Evolutionary conservation across 2,113 vertebrate genomes (phyloP), one percentile per base, ranked within the genome.

Genomic region (Lophotis ruficrista): DNA sequence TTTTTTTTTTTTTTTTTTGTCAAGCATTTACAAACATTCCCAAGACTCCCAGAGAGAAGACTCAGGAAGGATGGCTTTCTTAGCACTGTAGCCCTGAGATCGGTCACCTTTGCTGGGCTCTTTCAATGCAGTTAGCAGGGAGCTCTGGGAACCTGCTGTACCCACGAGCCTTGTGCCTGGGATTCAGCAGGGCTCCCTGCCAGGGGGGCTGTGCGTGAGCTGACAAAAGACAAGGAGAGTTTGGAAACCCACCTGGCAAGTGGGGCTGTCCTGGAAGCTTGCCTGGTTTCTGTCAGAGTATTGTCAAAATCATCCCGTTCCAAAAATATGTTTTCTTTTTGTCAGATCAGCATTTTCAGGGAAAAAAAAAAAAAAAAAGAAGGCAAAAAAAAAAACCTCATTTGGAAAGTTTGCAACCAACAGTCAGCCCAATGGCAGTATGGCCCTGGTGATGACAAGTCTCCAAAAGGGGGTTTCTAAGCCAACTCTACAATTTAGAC

Each of bases 181-280:
- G 89, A 94, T 84, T 71, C 45, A 79, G 91, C 68, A 64, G 77
- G 77, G 91, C 90, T 79, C 45, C 62, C 69, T 92, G 95, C 93
- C 96, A 96, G 57, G 17, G 37, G 71, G 78, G 53, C 80, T 92
- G 30, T 43, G 66, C 4, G 0, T 94, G 91, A 97, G 69, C 72
- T 1, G 10, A 89, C 81, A 87, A 84, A 89, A 91, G 91, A 79
- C 10, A 8, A 87, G 53, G 24, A 94, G 73, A 61, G 27, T 68
- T 96, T 96, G 65, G 61, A 97, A 95, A 85, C 81, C 83, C 91
- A 97, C 91, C 93, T 96, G 95, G 81, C 93, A 96, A 96, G 45
- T 72, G 38, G 56, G 33, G 65, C 84, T 87, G 48, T 8, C 2
- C 64, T 96, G 95, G 95, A 95, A 93, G 35, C 56, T 45, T 93